phyloP scores from a whole-genome alignment of 2,797 vertebrate species.

The Danio kyathit region DNA sequence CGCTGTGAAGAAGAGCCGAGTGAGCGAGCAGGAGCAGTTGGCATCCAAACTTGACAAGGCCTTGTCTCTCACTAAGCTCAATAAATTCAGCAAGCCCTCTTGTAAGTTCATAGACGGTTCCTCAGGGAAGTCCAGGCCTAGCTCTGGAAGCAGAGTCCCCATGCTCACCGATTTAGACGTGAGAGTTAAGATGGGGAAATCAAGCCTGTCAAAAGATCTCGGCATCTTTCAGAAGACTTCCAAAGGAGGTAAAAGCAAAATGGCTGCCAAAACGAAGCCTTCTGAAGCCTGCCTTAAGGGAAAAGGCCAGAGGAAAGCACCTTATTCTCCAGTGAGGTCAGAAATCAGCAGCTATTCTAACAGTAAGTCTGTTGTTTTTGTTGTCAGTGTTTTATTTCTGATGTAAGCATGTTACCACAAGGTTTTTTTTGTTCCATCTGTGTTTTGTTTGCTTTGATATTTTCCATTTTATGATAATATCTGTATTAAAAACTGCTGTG shows the following conservation, averaged over 20 bases:
- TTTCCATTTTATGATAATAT: too few relatives aligned
- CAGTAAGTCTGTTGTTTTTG: conserved; percentile 85
- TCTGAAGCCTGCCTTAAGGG: conserved; percentile 84
- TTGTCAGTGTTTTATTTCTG: background rate
- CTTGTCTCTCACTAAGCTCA: conserved; percentile 90
- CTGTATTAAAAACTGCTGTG: background rate
- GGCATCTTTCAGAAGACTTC: conserved; percentile 78
- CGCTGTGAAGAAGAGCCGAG: conserved; percentile 82
- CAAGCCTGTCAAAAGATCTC: conserved; percentile 81
- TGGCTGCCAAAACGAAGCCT: conserved; percentile 82
- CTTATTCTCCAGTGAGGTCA: conserved; percentile 88
- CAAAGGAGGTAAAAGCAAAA: conserved; percentile 90
- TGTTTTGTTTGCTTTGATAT: background rate
- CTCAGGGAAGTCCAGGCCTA: conserved; percentile 74
- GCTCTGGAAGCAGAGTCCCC: conserved; percentile 72
- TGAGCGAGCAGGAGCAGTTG: conserved; percentile 93
- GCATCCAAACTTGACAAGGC: conserved; percentile 94
- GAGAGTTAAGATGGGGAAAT: conserved; percentile 80
- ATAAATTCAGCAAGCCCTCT: conserved; percentile 81
- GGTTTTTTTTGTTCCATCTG: background rate
- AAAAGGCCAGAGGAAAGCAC: conserved; percentile 88
- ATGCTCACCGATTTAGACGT: conserved; percentile 74
- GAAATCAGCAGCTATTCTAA: conserved; percentile 98
- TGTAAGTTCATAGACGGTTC: conserved; percentile 82
- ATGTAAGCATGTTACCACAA: background rate